phyloP scores from a whole-genome alignment of 2,888 invertebrate species.

The Mesorhabditis spiculigera region DNA sequence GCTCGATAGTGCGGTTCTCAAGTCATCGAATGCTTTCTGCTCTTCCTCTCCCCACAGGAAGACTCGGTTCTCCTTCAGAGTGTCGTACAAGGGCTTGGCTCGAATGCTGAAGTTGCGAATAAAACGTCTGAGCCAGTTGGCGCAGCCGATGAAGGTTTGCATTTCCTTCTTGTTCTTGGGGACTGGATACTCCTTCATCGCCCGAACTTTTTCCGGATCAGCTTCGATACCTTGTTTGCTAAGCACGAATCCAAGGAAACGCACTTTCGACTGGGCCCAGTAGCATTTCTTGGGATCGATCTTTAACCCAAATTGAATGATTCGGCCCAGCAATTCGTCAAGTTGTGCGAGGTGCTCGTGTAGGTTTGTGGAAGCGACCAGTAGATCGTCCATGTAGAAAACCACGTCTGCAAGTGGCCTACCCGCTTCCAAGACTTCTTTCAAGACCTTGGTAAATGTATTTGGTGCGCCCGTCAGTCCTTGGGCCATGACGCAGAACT shows the following conservation, averaged over 20 bases:
- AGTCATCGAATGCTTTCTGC: not conserved
- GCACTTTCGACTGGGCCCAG: not conserved
- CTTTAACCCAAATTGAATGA: not conserved
- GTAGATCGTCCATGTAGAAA: too few relatives aligned
- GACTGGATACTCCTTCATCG: slow-evolving; percentile 9
- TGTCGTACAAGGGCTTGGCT: too few relatives aligned
- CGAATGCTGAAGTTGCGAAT: too few relatives aligned
- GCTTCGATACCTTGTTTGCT: slow-evolving; percentile 8
- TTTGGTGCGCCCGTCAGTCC: slow-evolving; percentile 14
- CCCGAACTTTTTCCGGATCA: slow-evolving; percentile 7
- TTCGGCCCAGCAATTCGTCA: not conserved
- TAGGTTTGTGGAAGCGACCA: too few relatives aligned
- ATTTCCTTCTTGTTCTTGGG: slow-evolving; percentile 9
- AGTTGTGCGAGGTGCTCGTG: too few relatives aligned
- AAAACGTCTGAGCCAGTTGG: not conserved
- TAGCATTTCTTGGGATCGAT: slow-evolving; percentile 8
- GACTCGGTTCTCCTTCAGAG: too few relatives aligned
- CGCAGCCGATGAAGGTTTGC: slow-evolving; percentile 7
- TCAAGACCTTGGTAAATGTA: slow-evolving; percentile 19
- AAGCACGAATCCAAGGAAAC: slow-evolving; percentile 10
- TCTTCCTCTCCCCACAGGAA: not conserved
- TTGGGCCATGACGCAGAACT: slow-evolving; percentile 17
- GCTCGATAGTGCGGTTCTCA: not conserved
- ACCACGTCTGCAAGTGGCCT: too few relatives aligned
- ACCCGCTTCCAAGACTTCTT: not conserved